phyloP scores from a whole-genome alignment of 2,888 invertebrate species.

The Tachystola acroxantha region DNA sequence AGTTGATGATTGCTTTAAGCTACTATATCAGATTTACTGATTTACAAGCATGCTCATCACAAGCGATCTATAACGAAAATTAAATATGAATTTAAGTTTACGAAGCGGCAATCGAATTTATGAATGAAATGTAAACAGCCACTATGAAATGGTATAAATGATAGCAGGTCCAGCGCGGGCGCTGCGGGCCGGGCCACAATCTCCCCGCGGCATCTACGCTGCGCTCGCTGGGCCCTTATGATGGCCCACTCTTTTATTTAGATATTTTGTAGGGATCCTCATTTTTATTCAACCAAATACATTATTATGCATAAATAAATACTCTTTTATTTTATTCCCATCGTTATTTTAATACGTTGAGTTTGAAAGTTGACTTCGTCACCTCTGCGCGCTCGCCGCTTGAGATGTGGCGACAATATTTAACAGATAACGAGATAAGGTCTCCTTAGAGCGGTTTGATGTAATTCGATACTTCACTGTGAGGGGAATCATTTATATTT shows the following conservation, averaged over 20 bases:
- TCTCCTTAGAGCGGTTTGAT: slow-evolving; percentile 59
- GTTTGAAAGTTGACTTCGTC: slow-evolving; percentile 58
- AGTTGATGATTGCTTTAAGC: no score
- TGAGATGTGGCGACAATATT: slow-evolving; percentile 66
- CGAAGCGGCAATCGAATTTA: slow-evolving; percentile 30
- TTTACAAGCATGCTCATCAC: no score
- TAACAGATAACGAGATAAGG: slow-evolving; percentile 67
- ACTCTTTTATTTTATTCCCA: slow-evolving; percentile 68
- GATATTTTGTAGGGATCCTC: slow-evolving; percentile 68
- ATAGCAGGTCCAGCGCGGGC: slow-evolving; percentile 42
- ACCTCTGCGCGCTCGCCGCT: slow-evolving; percentile 56
- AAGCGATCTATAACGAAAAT: not conserved
- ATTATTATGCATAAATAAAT: slow-evolving; percentile 73
- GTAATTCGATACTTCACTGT: slow-evolving; percentile 60
- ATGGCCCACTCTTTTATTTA: slow-evolving; percentile 68
- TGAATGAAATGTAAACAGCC: slow-evolving; percentile 73
- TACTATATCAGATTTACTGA: slow-evolving; percentile 11
- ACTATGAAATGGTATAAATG: slow-evolving; percentile 73
- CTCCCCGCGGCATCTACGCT: slow-evolving; percentile 64
- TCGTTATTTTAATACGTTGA: slow-evolving; percentile 67
- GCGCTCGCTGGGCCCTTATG: slow-evolving; percentile 41
- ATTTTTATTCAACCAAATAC: slow-evolving; percentile 68
- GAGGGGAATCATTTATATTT: slow-evolving; percentile 45
- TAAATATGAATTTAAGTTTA: not conserved
- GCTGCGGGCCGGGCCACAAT: slow-evolving; percentile 46